A percentile compares a stretch with the other conserved stretches of the same genome.
These are phyloP conservation scores for Vanacampus margaritifer DNA, from an alignment of 2,113 vertebrate genomes.

Conservation along the genomic window DNA sequence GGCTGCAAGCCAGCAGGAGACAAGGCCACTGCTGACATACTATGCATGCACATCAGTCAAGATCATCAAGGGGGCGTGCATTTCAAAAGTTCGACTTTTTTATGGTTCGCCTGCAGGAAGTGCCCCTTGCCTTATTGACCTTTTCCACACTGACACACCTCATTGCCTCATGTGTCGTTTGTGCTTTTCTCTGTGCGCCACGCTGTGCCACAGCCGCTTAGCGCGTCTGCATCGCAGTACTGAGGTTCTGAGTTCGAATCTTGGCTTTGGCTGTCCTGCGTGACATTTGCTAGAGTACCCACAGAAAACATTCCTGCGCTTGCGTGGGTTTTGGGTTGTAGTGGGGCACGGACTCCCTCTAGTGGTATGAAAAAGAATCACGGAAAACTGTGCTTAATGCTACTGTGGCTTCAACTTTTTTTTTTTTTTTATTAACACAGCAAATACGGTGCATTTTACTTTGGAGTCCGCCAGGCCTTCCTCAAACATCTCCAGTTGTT, in stretches of 20 bases:
- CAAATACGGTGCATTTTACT: no score
- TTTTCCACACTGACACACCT: slow-evolving; percentile 12
- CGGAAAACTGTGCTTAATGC: background rate
- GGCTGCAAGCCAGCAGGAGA: slow-evolving; percentile 33
- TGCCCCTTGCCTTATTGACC: background rate
- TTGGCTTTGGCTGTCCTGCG: no score
- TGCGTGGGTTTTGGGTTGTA: no score
- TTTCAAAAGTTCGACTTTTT: slow-evolving; percentile 2
- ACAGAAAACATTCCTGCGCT: no score
- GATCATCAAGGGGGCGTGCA: slow-evolving; percentile 4
- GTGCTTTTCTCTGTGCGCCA: slow-evolving; percentile 29
- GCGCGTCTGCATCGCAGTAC: no score
- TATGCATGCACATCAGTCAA: slow-evolving; percentile 9
- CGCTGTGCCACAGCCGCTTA: slow-evolving; percentile 37
- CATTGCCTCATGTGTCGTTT: slow-evolving; percentile 43
- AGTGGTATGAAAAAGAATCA: no score
- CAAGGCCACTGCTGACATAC: slow-evolving; percentile 14
- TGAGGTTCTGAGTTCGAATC: no score
- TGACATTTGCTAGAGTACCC: no score
- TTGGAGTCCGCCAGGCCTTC: no score
- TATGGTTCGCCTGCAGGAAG: background rate
- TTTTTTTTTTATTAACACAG: no score
- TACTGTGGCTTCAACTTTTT: background rate
- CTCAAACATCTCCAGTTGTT: no score
- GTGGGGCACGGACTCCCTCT: no score